Base-by-base conservation (phyloP, 1,140 invertebrate species). In the Caerostris darwini region DNA sequence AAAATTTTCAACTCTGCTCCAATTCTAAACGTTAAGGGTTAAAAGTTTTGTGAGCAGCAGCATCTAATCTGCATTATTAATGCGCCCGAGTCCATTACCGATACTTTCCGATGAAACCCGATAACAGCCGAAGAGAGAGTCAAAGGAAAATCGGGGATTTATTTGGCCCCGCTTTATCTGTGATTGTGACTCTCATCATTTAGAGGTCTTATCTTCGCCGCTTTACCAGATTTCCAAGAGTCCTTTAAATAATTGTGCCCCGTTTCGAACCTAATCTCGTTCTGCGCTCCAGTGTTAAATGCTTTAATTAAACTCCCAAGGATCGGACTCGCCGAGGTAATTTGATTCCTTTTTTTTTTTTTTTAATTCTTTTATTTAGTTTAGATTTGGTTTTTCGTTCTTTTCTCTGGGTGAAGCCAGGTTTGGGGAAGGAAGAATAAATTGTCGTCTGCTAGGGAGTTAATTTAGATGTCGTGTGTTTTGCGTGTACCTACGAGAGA, bases 391-490 rank as follows among this genome's bases (percentile, higher is more conserved):
- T 7, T n/a, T 12, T 67, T 67, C 12, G 14, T n/a, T n/a, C 61
- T 67, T 7, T 17, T 67, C n/a, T n/a, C 61, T 12, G 53, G 53
- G 53, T 7, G 17, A 58, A 34, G 56, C n/a, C 19, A 17, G 82
- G 17, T 58, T 19, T 14, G 19, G 71, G 54, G 54, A 34, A 34
- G 34, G 82, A 83, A 83, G 57, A 83, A 83, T 83, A 83, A 83
- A 83, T 83, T 83, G 82, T 54, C 7, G 82, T 83, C 82, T 34
- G 34, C 34, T 34, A 83, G 53, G n/a, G 82, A 83, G 82, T 83
- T 83, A 83, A 83, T 83, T 83, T 83, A 83, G 82, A 83, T 83
- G 82, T 83, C 82, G 82, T 83, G 82, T 83, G 82, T 83, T 83
- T 83, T 83, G 82, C 82, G 82, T 56, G 82, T 58, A 57, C 14